Conservation (phyloP, 2,888 invertebrate genomes). For the Dynastes hyllus region DNA sequence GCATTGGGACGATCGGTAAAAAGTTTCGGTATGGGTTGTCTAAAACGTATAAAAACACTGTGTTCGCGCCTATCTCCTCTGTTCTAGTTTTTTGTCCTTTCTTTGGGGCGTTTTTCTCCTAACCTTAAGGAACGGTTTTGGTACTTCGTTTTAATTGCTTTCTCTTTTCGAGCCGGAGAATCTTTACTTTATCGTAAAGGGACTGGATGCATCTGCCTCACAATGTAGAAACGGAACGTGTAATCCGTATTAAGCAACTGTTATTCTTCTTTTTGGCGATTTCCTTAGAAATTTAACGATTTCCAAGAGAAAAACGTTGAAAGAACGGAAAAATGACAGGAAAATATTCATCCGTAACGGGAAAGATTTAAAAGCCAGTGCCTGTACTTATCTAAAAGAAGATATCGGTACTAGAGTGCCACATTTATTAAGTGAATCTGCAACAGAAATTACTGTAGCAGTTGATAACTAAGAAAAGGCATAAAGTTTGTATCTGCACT, state of each 20-base stretch:
- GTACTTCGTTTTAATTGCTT: constrained; percentile 41
- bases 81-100: neutral
- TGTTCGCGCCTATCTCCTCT: constrained; percentile 20
- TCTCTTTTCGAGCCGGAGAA: constrained; percentile 19
- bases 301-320: no score
- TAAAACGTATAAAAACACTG: constrained; percentile 26
- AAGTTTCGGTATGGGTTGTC: constrained; percentile 28
- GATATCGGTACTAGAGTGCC: no score
- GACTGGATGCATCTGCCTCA: constrained; percentile 3
- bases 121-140: constrained; percentile 1
- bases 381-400: no score
- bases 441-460: no score
- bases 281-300: neutral
- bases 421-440: no score
- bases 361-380: no score
- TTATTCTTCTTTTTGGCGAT: neutral
- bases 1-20: neutral
- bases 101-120: neutral
- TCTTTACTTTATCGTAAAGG: constrained; percentile 25
- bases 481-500: no score
- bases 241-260: constrained; percentile 7
- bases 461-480: no score
- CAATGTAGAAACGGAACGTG: neutral
- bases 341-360: no score
- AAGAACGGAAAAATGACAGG: no score